These are phyloP conservation scores for Achroia grisella DNA, from an alignment of 1,140 invertebrate species.

Conservation along the genomic window DNA sequence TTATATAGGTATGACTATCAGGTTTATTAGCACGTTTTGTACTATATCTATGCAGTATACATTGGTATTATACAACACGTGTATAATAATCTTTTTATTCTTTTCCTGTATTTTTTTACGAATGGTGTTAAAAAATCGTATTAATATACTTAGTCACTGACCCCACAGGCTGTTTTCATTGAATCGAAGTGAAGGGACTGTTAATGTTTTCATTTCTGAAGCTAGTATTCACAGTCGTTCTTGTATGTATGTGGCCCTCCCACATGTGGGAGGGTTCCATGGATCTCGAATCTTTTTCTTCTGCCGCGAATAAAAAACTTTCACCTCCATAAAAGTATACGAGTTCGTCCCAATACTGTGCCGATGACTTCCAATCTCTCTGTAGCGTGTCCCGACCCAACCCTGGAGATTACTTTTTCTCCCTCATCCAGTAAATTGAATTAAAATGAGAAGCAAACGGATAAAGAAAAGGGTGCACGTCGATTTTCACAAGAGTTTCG, in stretches of 20 bases:
- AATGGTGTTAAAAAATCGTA: too few relatives aligned
- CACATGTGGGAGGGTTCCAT: constrained; percentile 22
- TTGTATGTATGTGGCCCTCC: constrained; percentile 24
- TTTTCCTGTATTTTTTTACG: too few relatives aligned
- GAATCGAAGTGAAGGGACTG: constrained; percentile 25
- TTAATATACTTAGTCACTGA: not conserved
- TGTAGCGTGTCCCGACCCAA: constrained; percentile 57
- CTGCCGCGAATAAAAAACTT: constrained; percentile 56
- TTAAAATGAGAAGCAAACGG: constrained; percentile 63
- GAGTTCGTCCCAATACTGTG: constrained; percentile 66
- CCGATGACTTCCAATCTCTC: constrained; percentile 67
- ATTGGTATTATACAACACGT: too few relatives aligned
- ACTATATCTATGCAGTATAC: too few relatives aligned
- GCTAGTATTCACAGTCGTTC: constrained; percentile 28
- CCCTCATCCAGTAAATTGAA: constrained; percentile 65
- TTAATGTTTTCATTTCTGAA: constrained; percentile 33
- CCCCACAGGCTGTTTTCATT: constrained; percentile 10
- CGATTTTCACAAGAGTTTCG: constrained; percentile 42
- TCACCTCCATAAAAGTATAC: constrained; percentile 62
- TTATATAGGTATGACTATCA: too few relatives aligned
- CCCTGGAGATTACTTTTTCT: constrained; percentile 66
- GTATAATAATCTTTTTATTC: too few relatives aligned
- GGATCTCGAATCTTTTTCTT: constrained; percentile 51
- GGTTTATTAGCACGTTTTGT: too few relatives aligned
- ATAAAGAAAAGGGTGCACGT: constrained; percentile 51